Base-by-base conservation (phyloP, 2,888 invertebrate species). In the Tineola bisselliella region DNA sequence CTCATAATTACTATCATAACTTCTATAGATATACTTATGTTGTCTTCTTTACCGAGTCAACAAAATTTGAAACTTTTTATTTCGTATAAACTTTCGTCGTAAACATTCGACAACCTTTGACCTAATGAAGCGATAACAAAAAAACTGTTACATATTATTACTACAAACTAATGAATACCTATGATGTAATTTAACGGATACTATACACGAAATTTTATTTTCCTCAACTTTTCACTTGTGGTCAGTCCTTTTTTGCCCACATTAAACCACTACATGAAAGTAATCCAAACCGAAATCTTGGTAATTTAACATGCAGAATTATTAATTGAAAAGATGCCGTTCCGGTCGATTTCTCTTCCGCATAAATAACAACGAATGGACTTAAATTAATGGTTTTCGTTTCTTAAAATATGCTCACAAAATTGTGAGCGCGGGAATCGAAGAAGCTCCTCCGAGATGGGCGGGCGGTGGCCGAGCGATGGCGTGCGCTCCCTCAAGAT, bases 321-420 rank as follows among this genome's bases (percentile, higher is more conserved):
- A 58, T 17, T 33, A 33, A 58, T 58, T 33, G 33, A 58, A 58
- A 58, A 33, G 15, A 48, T 33, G 15, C 15, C 48, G 15, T 48
- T 3, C n/a, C 31, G n/a, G 6, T 1, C 33, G 58, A 17, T 33
- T 58, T 58, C 30, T 31, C 25, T 19, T 17, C 58, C 58, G 33
- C 15, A 58, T 58, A 58, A 58, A 58, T 33, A 33, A 58, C 58
- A 33, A 58, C 58, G 5, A 15, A 58, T 15, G 58, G 58, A 58
- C 58, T 58, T 75, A 79, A 83, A 84, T 84, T 77, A 82, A 79
- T 81, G 76, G 76, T 70, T 77, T 76, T 71, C 66, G 73, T 71
- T 64, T 62, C 61, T 62, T 65, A 64, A 67, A 72, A 70, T 71
- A 69, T 67, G 68, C 66, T 48, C 31, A 12, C n/a, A 38, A 25